Percentiles rank a stretch among this genome's conserved stretches.
phyloP scores from a whole-genome alignment of 2,797 vertebrate species.

The Melanotaenia boesemani region DNA sequence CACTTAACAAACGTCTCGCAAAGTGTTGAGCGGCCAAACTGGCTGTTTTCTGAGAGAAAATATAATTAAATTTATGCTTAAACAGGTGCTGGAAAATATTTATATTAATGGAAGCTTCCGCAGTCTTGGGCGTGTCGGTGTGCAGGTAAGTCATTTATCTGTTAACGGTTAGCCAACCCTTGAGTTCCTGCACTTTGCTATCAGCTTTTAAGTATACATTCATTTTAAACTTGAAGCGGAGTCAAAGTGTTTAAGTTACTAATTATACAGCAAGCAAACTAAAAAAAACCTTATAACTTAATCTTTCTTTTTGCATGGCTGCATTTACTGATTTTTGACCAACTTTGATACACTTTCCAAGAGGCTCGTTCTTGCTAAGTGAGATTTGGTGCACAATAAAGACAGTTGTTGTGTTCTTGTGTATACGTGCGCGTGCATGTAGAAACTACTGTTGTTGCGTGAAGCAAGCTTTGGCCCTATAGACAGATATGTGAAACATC shows the following conservation, averaged over 20 bases:
- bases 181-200: neutral
- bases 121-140: slow-evolving; percentile 53
- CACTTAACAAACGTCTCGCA: neutral
- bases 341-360: neutral
- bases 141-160: slow-evolving; percentile 57
- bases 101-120: slow-evolving; percentile 5
- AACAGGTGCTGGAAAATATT: slow-evolving; percentile 39
- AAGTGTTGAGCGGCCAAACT: neutral
- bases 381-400: neutral
- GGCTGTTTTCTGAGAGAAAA: neutral
- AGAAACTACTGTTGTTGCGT: neutral
- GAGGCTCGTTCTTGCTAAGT: neutral
- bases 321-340: neutral
- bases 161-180: slow-evolving; percentile 13
- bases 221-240: neutral
- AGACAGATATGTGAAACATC: slow-evolving; percentile 54
- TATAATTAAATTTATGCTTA: neutral
- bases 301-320: neutral
- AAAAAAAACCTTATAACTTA: neutral
- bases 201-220: neutral
- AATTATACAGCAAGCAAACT: neutral
- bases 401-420: neutral
- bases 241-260: neutral
- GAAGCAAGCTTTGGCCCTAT: slow-evolving; percentile 11
- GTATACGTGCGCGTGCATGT: neutral